Base-by-base conservation (phyloP, 2,797 vertebrate species). In the Loris lydekkerianus region DNA sequence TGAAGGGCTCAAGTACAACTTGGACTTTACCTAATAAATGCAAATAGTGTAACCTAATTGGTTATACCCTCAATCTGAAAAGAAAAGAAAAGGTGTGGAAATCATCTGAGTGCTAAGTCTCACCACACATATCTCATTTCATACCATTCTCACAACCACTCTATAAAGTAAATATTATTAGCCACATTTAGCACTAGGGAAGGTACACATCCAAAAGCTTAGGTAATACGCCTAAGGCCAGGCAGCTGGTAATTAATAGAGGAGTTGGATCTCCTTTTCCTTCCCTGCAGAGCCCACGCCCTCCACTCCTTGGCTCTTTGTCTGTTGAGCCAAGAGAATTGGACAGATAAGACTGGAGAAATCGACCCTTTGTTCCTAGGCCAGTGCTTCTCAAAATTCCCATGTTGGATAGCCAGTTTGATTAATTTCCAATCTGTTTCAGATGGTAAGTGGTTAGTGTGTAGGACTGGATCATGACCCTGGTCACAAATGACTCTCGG, bases 371-470 rank as follows among this genome's bases (percentile, higher is more conserved):
- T 6, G 15, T n/a, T 60, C 20, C 14, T 31, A 10, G 23, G 20
- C 61, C 34, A 40, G 27, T 31, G n/a, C 7, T 65, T 89, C 34
- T 89, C 81, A 86, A 76, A 78, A 53, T 40, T 0, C 21, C 29
- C 20, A 0, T 4, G 6, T 0, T 10, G 23, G 10, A 37, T 14
- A 1, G 29, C 9, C 72, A 40, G n/a, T n/a, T 60, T 80, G 40
- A 37, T 60, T 76, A 14, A 31, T 87, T 65, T 43, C 10, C 61
- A 21, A 2, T 37, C 40, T 49, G 29, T 34, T 93, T 91, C 53
- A 75, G 40, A 31, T 20, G 43, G 34, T 67, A 58, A 37, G 4
- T 18, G 23, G 10, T 34, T 75, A 13, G 40, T 8, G 0, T 2
- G 3, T 13, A 49, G 53, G 37, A 70, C 23, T 11, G 17, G 0